phyloP scores from a whole-genome alignment of 2,113 vertebrate species.

The Halcyon malimbica region DNA sequence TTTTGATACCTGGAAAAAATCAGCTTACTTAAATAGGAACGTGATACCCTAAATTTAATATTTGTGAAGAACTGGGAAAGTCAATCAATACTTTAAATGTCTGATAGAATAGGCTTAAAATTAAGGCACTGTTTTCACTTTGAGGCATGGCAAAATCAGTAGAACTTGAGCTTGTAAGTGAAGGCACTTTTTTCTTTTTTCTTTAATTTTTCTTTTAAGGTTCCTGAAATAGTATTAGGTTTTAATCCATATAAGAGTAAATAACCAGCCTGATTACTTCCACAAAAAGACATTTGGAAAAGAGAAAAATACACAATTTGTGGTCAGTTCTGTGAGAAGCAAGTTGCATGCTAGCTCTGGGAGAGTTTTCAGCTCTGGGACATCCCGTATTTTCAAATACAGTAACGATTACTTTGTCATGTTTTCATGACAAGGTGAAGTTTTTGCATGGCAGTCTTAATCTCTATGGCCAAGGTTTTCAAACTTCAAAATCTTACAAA shows the following conservation, averaged over 20 bases:
- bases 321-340: neutral
- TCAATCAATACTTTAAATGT: neutral
- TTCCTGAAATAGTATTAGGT: neutral
- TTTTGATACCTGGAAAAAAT: neutral
- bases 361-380: neutral
- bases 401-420: neutral
- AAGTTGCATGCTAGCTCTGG: neutral
- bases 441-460: neutral
- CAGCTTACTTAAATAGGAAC: neutral
- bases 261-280: neutral
- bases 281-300: neutral
- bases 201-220: neutral
- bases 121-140: neutral
- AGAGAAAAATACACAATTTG: neutral
- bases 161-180: neutral
- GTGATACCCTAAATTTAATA: neutral
- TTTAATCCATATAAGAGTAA: neutral
- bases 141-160: neutral
- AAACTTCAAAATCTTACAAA: neutral
- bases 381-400: neutral
- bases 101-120: neutral
- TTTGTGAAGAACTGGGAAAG: neutral
- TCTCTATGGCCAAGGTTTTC: neutral
- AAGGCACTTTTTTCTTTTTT: neutral
- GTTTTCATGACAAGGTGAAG: neutral